Percentiles rank a stretch among this genome's conserved stretches.
Conservation (phyloP, 2,113 vertebrate genomes). For the Chamaetylas fuelleborni region DNA sequence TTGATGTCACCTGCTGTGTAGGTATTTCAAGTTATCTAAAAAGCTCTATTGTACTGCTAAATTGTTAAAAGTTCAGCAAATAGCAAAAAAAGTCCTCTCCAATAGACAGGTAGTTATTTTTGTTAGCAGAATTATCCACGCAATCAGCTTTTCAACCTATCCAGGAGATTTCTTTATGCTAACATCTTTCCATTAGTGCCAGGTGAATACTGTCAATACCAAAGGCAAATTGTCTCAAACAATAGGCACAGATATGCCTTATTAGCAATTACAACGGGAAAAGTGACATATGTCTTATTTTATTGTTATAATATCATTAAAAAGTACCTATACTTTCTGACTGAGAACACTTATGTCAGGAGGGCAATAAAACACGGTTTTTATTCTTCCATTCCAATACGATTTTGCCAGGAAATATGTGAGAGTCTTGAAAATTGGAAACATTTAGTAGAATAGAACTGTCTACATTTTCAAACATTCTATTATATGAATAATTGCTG, state of each 20-base stretch:
- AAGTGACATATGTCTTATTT: conserved; percentile 4
- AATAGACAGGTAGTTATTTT: not conserved
- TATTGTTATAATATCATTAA: conserved; percentile 17
- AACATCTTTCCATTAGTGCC: not conserved
- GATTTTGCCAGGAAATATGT: not conserved
- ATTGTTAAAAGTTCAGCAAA: not conserved
- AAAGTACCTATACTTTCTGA: not conserved
- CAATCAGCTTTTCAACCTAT: not conserved
- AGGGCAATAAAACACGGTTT: not conserved
- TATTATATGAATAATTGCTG: not conserved
- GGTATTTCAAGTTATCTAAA: not conserved
- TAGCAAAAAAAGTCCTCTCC: not conserved
- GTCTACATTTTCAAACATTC: not conserved
- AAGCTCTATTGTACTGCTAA: not conserved
- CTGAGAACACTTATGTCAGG: not conserved
- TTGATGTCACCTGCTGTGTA: not conserved
- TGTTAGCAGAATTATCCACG: not conserved
- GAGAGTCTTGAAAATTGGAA: not conserved
- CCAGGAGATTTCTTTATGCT: not conserved
- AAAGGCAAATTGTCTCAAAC: not conserved
- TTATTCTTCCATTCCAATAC: not conserved
- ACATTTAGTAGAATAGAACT: not conserved
- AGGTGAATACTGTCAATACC: not conserved
- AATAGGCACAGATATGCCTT: not conserved
- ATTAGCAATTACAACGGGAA: not conserved